Conservation (phyloP, 2,797 vertebrate genomes). For the Sphaeramia orbicularis region DNA sequence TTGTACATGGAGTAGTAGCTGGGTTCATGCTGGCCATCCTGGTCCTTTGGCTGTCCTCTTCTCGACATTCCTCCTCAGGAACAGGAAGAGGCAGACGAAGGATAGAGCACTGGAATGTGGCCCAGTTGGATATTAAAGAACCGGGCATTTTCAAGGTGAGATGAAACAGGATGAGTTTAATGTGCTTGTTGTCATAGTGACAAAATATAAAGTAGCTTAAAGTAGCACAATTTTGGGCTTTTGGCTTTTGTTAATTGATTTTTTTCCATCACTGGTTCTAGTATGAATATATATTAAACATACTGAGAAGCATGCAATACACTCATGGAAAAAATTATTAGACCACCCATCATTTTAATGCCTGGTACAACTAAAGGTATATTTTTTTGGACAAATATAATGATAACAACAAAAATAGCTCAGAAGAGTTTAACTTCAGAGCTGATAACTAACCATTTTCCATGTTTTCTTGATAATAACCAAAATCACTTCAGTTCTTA, state of each 20-base stretch:
- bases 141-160: conserved; percentile 95
- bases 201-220: background rate
- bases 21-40: conserved; percentile 94
- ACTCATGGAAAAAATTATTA: too few relatives aligned
- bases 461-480: too few relatives aligned
- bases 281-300: too few relatives aligned
- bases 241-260: background rate
- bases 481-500: too few relatives aligned
- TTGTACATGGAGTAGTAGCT: conserved; percentile 90
- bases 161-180: background rate
- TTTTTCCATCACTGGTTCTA: conserved; percentile 3
- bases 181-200: background rate
- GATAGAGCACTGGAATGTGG: conserved; percentile 80
- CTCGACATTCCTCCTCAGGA: conserved; percentile 69
- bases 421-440: too few relatives aligned
- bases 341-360: too few relatives aligned
- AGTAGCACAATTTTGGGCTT: background rate
- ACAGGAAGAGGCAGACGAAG: conserved; percentile 68
- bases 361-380: too few relatives aligned
- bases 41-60: conserved; percentile 92
- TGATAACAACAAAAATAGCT: too few relatives aligned
- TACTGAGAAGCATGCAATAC: too few relatives aligned
- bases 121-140: conserved; percentile 92
- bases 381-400: too few relatives aligned
- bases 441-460: too few relatives aligned